Base-by-base conservation (phyloP, 1,140 invertebrate species). In the Drosophila tani region DNA sequence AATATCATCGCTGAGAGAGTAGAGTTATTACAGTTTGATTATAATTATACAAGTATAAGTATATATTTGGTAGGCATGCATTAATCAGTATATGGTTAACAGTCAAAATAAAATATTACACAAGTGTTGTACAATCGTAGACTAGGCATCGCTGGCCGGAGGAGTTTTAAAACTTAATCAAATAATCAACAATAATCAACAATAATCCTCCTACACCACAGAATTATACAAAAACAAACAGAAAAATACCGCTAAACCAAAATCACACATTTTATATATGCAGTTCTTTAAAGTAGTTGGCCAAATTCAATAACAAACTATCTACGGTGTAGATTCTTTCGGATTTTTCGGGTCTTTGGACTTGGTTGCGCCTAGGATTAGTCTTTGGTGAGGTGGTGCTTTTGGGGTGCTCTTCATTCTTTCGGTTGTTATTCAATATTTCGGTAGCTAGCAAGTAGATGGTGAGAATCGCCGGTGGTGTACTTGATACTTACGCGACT, bases 401-500 rank as follows among this genome's bases (percentile, higher is more conserved):
- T 32, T 63, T 29, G 47, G 40, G 68, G 62, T 62, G 65, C 71
- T 68, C 53, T 68, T 66, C 47, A 49, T 68, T 75, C 56, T 62
- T 64, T 81, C 35, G 82, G 38, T 92, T 79, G 38, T 92, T 79
- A 92, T 85, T 93, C 90, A 85, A 91, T 80, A 84, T 93, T 93
- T 88, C 91, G 92, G 82, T 93, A 93, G 76, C 91, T 93, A 88
- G 92, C 92, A 79, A 92, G 82, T 75, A 91, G 85, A 67, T 86
- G 87, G 71, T 90, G 90, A 79, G 90, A 85, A 86, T 93, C 92
- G 57, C 83, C 91, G 51, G 88, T 86, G 69, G 91, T 86, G 67
- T 92, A 88, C 65, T 81, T 79, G 65, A 93, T 93, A 93, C 92
- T 93, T 92, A 93, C 92, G 67, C 92, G 92, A 92, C 86, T 92